Percentiles rank a stretch among this genome's conserved stretches.
These are phyloP conservation scores for Pachypanchax playfairii DNA, from an alignment of 2,113 vertebrate genomes.

Conservation along the genomic window DNA sequence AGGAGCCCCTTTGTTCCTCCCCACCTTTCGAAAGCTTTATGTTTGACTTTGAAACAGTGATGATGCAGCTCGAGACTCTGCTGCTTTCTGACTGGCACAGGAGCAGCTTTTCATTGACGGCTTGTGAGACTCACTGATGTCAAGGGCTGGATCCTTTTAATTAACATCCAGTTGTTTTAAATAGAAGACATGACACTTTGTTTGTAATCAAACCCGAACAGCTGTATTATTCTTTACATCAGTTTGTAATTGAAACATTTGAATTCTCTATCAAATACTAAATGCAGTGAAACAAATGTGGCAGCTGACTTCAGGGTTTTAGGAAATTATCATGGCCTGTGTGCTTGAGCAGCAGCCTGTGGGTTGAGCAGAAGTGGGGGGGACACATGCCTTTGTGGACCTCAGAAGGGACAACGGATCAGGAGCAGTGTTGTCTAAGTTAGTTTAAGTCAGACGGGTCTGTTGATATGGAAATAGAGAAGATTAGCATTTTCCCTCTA, in stretches of 20 bases:
- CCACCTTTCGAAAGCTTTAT: conserved; percentile 53
- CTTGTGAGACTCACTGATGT: conserved; percentile 18
- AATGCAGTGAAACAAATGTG: not conserved
- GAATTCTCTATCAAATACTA: not conserved
- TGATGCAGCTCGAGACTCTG: not conserved
- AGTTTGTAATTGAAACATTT: conserved; percentile 2
- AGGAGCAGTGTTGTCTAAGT: conserved; percentile 17
- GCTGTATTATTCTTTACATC: too few species aligned
- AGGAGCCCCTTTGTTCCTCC: conserved; percentile 60
- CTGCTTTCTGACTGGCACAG: conserved; percentile 1
- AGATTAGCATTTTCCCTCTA: not conserved
- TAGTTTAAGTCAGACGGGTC: not conserved
- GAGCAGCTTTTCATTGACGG: conserved; percentile 5
- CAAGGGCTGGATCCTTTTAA: not conserved
- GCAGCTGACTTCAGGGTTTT: conserved; percentile 17
- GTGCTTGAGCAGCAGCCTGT: conserved; percentile 61
- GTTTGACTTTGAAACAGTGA: conserved; percentile 49
- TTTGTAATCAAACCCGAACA: too few species aligned
- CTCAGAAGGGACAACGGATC: conserved; percentile 30
- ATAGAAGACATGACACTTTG: too few species aligned
- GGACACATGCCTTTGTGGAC: conserved; percentile 34
- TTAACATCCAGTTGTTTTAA: too few species aligned
- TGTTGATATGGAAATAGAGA: not conserved
- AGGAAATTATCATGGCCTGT: conserved; percentile 47
- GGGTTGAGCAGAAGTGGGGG: conserved; percentile 38